These are phyloP conservation scores for Manis pentadactyla DNA, from an alignment of 2,797 vertebrate genomes.

Conservation along the genomic window DNA sequence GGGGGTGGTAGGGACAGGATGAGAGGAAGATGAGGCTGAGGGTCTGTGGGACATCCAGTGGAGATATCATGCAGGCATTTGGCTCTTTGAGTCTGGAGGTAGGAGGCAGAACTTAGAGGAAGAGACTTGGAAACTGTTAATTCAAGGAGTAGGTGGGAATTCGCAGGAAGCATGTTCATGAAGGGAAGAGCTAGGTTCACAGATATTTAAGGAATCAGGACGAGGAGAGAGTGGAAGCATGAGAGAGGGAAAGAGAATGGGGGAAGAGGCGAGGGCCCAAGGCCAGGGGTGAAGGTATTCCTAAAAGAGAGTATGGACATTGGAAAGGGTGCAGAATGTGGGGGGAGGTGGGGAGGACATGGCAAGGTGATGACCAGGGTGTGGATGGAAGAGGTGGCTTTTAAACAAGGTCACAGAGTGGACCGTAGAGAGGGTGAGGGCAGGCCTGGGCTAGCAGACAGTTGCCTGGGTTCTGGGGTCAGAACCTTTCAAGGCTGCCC, in stretches of 20 bases:
- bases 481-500: background rate
- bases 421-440: background rate
- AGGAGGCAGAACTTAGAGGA: background rate
- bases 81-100: background rate
- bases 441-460: background rate
- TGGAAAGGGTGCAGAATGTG: background rate
- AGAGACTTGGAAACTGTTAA: background rate
- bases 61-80: background rate
- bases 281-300: background rate
- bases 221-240: background rate
- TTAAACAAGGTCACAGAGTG: background rate
- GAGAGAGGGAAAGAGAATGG: background rate
- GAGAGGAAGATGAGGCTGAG: background rate
- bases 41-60: background rate
- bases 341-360: rapidly evolving
- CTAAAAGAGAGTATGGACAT: background rate
- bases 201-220: background rate
- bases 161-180: background rate
- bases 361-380: background rate
- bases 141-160: background rate
- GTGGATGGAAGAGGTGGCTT: background rate
- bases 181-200: background rate
- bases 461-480: background rate
- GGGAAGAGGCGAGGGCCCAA: background rate
- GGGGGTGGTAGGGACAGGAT: background rate